Conservation (phyloP, 2,113 vertebrate genomes). For the Romanogobio albipinnatus region DNA sequence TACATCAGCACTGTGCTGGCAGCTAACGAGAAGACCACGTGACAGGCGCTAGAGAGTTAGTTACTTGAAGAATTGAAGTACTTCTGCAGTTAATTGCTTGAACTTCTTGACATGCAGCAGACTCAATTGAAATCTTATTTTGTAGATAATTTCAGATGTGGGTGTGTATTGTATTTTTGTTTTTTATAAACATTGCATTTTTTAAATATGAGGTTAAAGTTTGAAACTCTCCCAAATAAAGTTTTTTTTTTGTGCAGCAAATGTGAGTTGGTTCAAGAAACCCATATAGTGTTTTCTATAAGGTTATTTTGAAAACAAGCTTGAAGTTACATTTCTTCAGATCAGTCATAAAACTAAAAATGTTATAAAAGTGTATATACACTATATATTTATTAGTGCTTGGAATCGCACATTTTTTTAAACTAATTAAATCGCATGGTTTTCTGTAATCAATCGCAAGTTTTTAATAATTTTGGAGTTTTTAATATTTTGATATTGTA, state of each 20-base stretch:
- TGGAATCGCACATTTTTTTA: no score
- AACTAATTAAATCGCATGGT: no score
- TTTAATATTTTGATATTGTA: no score
- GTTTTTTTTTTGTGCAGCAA: background rate
- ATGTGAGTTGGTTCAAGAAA: no score
- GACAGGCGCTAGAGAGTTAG: background rate
- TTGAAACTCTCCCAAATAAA: background rate
- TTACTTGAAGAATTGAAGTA: background rate
- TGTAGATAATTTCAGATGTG: background rate
- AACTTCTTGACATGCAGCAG: background rate
- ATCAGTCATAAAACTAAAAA: no score
- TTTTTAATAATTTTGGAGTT: no score
- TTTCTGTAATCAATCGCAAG: no score
- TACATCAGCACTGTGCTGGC: constrained; percentile 17
- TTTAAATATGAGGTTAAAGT: background rate
- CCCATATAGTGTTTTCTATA: background rate
- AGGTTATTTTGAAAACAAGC: background rate
- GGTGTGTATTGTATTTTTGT: background rate
- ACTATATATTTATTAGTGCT: no score
- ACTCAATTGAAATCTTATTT: background rate
- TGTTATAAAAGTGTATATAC: no score
- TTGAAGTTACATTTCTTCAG: background rate
- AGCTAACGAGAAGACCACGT: background rate
- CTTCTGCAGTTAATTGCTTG: background rate
- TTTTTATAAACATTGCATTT: background rate